A percentile compares a stretch with the other conserved stretches of the same genome.
Conservation (phyloP, 2,113 vertebrate species). For the Plecturocebus donacophilus region DNA sequence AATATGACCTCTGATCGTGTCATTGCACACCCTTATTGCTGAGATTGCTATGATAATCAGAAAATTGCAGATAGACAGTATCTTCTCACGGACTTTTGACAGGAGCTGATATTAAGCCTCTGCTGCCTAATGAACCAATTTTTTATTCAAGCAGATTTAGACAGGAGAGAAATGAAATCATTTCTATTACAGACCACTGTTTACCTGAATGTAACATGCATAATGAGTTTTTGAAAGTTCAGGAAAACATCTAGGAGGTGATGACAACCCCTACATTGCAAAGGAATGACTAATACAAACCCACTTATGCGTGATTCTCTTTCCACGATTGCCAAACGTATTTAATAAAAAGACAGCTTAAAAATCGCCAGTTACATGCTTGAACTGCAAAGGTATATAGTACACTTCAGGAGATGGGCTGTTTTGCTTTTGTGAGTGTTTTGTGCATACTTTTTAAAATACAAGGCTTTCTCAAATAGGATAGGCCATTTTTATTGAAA, state of each 20-base stretch:
- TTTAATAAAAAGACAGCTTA: neutral
- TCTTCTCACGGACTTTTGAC: neutral
- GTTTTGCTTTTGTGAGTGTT: neutral
- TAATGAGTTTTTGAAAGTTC: neutral
- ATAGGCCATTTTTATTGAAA: neutral
- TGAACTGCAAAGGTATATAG: accelerated
- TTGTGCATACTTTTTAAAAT: accelerated
- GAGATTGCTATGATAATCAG: neutral
- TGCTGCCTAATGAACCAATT: neutral
- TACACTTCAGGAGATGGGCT: neutral
- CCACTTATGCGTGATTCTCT: neutral
- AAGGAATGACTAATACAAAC: neutral
- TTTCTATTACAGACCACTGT: slow-evolving; percentile 37
- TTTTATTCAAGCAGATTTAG: neutral
- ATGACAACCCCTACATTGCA: neutral
- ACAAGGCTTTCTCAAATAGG: neutral
- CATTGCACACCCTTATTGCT: accelerated
- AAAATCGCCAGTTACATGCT: neutral
- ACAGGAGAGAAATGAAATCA: neutral
- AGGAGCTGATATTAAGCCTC: neutral
- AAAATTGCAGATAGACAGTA: neutral
- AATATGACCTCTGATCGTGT: neutral
- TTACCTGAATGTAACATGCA: neutral
- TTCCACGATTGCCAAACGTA: neutral
- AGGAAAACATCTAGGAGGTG: neutral